A percentile compares a stretch with the other conserved stretches of the same genome.
Conservation (phyloP, 2,888 invertebrate species). For the Aporophyla lueneburgensis region DNA sequence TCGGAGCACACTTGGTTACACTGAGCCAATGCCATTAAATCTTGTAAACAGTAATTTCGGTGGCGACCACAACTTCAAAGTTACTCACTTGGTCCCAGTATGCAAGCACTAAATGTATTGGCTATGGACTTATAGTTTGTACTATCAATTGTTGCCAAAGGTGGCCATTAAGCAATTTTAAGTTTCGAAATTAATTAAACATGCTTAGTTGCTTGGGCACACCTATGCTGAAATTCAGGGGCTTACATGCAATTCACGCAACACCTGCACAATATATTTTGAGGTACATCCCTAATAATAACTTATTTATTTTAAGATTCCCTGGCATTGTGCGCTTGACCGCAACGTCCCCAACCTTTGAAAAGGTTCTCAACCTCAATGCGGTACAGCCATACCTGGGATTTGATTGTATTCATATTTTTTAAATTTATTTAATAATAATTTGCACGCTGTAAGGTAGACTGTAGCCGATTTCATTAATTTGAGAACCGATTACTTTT, state of each 20-base stretch:
- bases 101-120: conserved; percentile 19
- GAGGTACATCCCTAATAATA: not conserved
- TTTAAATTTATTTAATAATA: too few species aligned
- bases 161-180: not conserved
- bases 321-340: not conserved
- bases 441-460: too few species aligned
- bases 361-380: conserved; percentile 14
- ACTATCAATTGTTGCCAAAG: not conserved
- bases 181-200: conserved; percentile 1
- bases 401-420: too few species aligned
- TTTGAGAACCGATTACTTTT: too few species aligned
- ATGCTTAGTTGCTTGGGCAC: not conserved
- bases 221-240: not conserved
- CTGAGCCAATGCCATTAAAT: conserved; percentile 48
- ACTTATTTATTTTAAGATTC: conserved; percentile 9
- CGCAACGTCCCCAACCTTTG: not conserved
- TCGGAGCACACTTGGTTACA: conserved; percentile 26
- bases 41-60: conserved; percentile 49
- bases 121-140: conserved; percentile 15
- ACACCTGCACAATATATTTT: not conserved
- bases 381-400: not conserved
- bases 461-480: too few species aligned
- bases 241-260: not conserved
- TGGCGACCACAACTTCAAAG: conserved; percentile 26
- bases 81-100: conserved; percentile 2